phyloP scores from a whole-genome alignment of 2,113 vertebrate species.

The Grallaria varia region DNA sequence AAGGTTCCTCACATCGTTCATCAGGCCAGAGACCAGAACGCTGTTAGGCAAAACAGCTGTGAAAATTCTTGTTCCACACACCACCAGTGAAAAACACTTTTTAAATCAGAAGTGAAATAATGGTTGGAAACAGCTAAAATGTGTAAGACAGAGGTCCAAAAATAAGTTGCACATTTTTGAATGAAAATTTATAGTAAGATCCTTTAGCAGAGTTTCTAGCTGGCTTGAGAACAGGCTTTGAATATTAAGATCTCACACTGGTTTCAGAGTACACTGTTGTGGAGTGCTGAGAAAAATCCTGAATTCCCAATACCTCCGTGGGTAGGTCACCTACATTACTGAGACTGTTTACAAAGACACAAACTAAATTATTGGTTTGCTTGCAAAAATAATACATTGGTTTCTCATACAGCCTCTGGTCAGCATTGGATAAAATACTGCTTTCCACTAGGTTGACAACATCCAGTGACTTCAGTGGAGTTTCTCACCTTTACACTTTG shows the following conservation, averaged over 20 bases:
- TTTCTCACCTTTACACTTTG: not conserved
- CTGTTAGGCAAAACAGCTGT: not conserved
- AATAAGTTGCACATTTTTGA: not conserved
- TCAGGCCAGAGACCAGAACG: not conserved
- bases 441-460: not conserved
- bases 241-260: not conserved
- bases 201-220: not conserved
- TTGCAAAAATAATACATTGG: constrained; percentile 15
- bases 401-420: constrained; percentile 13
- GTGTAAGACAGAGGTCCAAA: not conserved
- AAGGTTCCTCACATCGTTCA: not conserved
- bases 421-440: not conserved
- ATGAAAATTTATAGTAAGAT: not conserved
- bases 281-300: not conserved
- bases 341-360: not conserved
- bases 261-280: not conserved
- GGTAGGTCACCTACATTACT: not conserved
- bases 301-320: not conserved
- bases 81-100: not conserved
- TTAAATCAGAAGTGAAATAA: not conserved
- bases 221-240: not conserved
- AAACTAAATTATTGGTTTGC: not conserved
- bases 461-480: not conserved
- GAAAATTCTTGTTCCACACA: not conserved
- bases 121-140: not conserved